Base-by-base conservation (phyloP, 1,140 invertebrate species). In the Drosophila lini region DNA sequence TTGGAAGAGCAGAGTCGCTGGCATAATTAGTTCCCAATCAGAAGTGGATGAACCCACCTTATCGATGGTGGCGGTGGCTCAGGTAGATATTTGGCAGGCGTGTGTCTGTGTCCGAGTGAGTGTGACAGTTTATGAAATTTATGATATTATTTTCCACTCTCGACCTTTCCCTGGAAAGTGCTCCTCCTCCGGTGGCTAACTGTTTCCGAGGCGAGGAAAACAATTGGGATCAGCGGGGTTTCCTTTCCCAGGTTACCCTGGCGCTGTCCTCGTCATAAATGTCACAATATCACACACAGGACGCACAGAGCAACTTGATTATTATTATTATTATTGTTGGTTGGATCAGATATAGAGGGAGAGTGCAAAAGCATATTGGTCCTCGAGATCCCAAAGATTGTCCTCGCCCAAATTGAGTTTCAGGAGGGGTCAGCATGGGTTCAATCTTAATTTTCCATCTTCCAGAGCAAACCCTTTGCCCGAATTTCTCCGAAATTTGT, bases 211-310 rank as follows among this genome's bases (percentile, higher is more conserved):
- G 15, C 34, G 44, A 28, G 19, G 34, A 4, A 41, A 64, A 67
- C 60, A 50, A 45, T 36, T 15, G 16, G 61, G 15, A 55, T 44
- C 65, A 69, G 63, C 63, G n/a, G 65, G 65, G 62, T 45, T n/a
- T 15, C 25, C 15, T 25, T 28, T 34, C 8, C 7, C 50, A 36
- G 32, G 2, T 22, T 9, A 4, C 2, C 10, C 31, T 52, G 65
- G 65, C 63, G 65, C 62, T 70, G 34, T 10, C 62, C 64, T 36
- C 50, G 36, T 71, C 41, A 71, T 70, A 81, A 62, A 65, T 79
- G 80, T 83, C 80, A 82, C 74, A 82, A 83, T 79, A 83, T 83
- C 67, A 32, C 48, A 50, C 28, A 31, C 28, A 50, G 28, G 53
- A 25, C 45, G 42, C 61, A 74, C 68, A 74, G 60, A 73, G 45